These are phyloP conservation scores for Rafetus swinhoei DNA, from an alignment of 2,113 vertebrate genomes.

Conservation along the genomic window DNA sequence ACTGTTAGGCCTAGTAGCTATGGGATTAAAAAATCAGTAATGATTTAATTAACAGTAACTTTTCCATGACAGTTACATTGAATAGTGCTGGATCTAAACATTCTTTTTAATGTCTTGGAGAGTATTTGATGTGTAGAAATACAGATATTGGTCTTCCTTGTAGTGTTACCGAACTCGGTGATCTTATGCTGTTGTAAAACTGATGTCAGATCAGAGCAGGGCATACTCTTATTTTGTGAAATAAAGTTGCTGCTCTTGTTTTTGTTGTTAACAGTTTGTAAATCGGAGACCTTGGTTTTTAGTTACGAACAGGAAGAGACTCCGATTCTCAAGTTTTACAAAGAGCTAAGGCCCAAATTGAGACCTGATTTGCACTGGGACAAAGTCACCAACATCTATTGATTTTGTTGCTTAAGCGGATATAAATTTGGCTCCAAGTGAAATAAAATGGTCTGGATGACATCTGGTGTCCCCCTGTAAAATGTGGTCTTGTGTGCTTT, in stretches of 20 bases:
- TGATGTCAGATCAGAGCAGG: neutral
- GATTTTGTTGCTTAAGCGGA: slow-evolving; percentile 19
- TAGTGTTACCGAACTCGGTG: neutral
- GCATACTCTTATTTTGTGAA: neutral
- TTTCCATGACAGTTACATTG: neutral
- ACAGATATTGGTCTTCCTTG: neutral
- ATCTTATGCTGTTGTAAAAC: neutral
- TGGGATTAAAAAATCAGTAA: neutral
- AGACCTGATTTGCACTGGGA: slow-evolving; percentile 34
- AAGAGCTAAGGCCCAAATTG: slow-evolving; percentile 58
- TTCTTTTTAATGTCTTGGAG: slow-evolving; percentile 62
- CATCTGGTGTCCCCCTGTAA: too few species aligned
- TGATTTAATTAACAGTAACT: neutral
- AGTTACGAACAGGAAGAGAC: neutral
- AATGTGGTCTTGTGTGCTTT: too few species aligned
- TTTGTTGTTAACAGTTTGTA: neutral
- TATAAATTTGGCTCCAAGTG: slow-evolving; percentile 3
- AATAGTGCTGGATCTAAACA: neutral
- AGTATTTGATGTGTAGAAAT: slow-evolving; percentile 33
- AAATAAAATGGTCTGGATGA: neutral
- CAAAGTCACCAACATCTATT: slow-evolving; percentile 37
- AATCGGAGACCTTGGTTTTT: neutral
- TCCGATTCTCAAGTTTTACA: neutral
- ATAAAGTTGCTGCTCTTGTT: neutral
- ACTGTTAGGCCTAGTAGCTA: neutral